phyloP scores from a whole-genome alignment of 2,888 invertebrate species.

The Anorthoa munda region DNA sequence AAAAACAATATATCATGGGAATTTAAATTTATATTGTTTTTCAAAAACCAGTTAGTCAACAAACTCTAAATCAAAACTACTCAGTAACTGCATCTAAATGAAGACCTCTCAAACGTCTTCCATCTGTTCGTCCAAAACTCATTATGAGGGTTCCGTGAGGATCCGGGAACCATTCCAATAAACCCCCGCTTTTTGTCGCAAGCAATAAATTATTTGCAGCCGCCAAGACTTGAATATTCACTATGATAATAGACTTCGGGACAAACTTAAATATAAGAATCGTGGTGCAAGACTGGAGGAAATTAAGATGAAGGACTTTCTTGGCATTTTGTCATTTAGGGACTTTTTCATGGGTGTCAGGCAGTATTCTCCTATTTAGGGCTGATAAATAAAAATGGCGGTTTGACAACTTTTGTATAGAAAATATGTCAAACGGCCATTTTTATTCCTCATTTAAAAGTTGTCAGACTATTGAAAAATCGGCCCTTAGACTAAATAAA shows the following conservation, averaged over 20 bases:
- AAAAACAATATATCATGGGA: too few species aligned
- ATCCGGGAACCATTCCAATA: constrained; percentile 44
- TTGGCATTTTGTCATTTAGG: not conserved
- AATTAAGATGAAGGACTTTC: not conserved
- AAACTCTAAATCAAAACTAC: not conserved
- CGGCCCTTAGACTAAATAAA: too few species aligned
- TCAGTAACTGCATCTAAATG: not conserved
- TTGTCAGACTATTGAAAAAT: too few species aligned
- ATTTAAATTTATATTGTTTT: too few species aligned
- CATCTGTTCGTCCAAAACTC: constrained; percentile 13
- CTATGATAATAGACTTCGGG: constrained; percentile 30
- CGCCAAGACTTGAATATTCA: constrained; percentile 53
- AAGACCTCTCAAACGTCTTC: constrained; percentile 8
- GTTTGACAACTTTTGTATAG: too few species aligned
- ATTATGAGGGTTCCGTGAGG: constrained; percentile 37
- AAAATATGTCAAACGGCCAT: too few species aligned
- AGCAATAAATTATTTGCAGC: constrained; percentile 59
- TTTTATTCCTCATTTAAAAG: too few species aligned
- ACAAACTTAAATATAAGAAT: constrained; percentile 34
- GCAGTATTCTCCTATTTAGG: too few species aligned
- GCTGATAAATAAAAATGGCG: too few species aligned
- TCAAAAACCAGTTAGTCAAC: not conserved
- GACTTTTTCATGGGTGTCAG: not conserved
- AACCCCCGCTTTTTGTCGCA: constrained; percentile 43
- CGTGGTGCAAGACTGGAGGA: constrained; percentile 9